Base-by-base conservation (phyloP, 2,888 invertebrate genomes). In the Terebella lapidaria region DNA sequence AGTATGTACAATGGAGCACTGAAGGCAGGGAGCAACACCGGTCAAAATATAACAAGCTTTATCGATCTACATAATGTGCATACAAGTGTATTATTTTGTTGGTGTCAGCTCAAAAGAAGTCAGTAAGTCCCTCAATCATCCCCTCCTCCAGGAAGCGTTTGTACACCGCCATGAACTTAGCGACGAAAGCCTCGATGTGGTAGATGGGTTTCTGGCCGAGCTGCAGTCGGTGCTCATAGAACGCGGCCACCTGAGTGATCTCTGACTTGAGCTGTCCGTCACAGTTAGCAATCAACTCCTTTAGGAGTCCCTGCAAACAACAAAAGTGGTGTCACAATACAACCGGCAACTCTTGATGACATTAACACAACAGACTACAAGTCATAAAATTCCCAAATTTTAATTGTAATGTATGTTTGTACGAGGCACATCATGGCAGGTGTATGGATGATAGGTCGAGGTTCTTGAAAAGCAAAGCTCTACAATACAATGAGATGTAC, bases 161-260 rank as follows among this genome's bases (percentile, higher is more conserved):
- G 78, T 94, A 95, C 69, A 93, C 88, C 35, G 89, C 86, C 97
- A 99, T 97, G 79, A 96, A 96, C 71, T 91, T 90, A 0, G 94
- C 94, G 54, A 95, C 89, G 84, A 99, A 99, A 1, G 95, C 95
- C 82, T 99, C 99, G 57, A 99, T 84, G 80, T 99, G 97, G 75
- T 94, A 95, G 72, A 99, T 95, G 25, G 90, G 87, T 81, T 97
- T 97, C 71, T 90, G 91, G 22, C 97, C 97, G 58, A 88, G 86
- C 72, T 90, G 88, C 86, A 96, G 89, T 69, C 92, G 87, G 77
- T 96, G 93, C 78, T 99, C 96, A 81, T 91, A 94, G 62, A 86
- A 85, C 0, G 95, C 92, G 10, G 97, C 97, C 72, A 88, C 84
- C 65, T 88, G 87, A 0, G 92, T 88, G 2, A 96, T 87, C 81